A percentile compares a stretch with the other conserved stretches of the same genome.
Conservation (phyloP, 2,797 vertebrate genomes). For the Amblyraja radiata region DNA sequence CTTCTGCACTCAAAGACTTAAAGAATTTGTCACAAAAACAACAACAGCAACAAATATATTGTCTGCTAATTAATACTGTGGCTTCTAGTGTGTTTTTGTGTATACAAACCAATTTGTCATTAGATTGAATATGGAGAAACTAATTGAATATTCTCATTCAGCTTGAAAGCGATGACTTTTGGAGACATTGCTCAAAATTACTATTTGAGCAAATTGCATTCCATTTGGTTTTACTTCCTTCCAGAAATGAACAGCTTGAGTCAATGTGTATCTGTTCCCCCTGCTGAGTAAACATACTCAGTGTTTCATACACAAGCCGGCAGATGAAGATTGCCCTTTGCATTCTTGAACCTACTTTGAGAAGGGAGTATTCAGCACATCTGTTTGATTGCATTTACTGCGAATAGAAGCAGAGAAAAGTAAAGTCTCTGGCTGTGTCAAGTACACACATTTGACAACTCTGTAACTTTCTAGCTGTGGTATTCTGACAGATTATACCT, state of each 20-base stretch:
- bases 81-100: no score
- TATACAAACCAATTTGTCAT: neutral
- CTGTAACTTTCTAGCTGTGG: constrained; percentile 38
- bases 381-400: constrained; percentile 32
- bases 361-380: constrained; percentile 19
- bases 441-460: constrained; percentile 45
- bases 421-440: constrained; percentile 29
- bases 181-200: neutral
- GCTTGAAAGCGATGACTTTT: neutral
- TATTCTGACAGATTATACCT: neutral
- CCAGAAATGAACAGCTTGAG: constrained; percentile 13
- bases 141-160: neutral
- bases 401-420: neutral
- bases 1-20: no score
- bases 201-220: neutral
- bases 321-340: constrained; percentile 32
- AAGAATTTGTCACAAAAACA: neutral
- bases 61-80: neutral
- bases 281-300: constrained; percentile 1
- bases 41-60: neutral
- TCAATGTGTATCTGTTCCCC: constrained; percentile 27
- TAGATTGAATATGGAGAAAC: neutral
- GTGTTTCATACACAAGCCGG: constrained; percentile 20
- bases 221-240: neutral
- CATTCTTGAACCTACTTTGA: constrained; percentile 24